Evolutionary conservation across 2,113 vertebrate genomes (phyloP).

Genomic region (Erythrocercus mccallii): DNA sequence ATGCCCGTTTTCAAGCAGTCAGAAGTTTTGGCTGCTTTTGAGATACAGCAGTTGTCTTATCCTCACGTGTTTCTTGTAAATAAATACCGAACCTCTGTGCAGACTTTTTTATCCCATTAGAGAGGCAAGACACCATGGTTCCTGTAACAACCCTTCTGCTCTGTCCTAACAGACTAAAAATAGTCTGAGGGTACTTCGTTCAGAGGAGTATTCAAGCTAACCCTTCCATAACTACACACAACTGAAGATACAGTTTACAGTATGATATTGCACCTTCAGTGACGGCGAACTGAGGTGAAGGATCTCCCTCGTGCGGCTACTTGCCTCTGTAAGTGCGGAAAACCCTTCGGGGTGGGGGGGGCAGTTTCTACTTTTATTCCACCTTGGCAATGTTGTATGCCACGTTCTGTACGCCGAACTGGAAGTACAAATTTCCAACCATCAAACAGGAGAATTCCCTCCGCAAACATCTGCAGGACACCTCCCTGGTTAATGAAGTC

Average conservation of each 20-base stretch:
- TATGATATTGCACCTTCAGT: rapidly evolving
- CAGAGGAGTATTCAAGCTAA: not conserved
- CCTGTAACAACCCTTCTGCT: not conserved
- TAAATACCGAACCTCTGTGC: not conserved
- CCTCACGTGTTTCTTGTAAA: not conserved
- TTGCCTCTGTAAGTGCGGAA: rapidly evolving
- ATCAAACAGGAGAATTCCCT: not conserved
- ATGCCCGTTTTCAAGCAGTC: not conserved
- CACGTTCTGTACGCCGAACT: rapidly evolving
- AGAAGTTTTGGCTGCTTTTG: not conserved
- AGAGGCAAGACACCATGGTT: not conserved
- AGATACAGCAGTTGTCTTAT: not conserved
- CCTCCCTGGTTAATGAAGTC: not conserved
- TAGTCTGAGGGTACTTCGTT: not conserved
- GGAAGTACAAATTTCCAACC: not conserved
- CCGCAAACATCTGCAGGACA: not conserved
- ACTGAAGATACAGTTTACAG: rapidly evolving
- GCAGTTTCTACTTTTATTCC: not conserved
- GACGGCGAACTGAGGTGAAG: no score
- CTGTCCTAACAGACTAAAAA: not conserved
- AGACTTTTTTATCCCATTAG: not conserved
- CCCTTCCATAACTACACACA: not conserved
- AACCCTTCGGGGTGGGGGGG: rapidly evolving
- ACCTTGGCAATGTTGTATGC: not conserved
- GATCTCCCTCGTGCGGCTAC: rapidly evolving